phyloP scores from a whole-genome alignment of 2,888 invertebrate genomes.

The Hydrotaea cyrtoneurina region DNA sequence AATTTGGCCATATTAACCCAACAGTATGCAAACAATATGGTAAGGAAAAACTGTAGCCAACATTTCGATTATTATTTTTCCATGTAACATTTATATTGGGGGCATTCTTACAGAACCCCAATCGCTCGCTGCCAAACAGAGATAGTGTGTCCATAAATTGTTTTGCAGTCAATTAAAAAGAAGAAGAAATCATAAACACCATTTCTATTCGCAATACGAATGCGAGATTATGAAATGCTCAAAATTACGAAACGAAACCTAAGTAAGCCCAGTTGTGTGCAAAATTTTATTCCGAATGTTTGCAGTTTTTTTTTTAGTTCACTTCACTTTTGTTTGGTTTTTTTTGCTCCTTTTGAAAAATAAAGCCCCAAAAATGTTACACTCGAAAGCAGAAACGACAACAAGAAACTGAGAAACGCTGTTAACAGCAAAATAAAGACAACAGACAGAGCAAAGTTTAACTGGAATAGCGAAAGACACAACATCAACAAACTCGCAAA shows the following conservation, averaged over 20 bases:
- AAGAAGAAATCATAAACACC: background rate
- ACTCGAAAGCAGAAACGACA: slow-evolving; percentile 19
- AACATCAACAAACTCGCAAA: background rate
- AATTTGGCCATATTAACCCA: too few species aligned
- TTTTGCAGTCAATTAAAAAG: background rate
- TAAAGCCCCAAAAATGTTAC: slow-evolving; percentile 17
- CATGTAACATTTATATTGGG: too few species aligned
- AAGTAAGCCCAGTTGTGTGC: slow-evolving; percentile 34
- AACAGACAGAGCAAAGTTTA: slow-evolving; percentile 12
- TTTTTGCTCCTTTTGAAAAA: background rate
- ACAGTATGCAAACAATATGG: too few species aligned
- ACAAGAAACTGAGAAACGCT: slow-evolving; percentile 4
- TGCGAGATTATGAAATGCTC: slow-evolving; percentile 47
- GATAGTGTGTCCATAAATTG: background rate
- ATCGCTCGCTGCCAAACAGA: too few species aligned
- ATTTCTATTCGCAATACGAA: background rate
- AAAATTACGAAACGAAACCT: slow-evolving; percentile 12
- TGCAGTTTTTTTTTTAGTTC: slow-evolving; percentile 19
- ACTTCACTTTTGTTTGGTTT: slow-evolving; percentile 6
- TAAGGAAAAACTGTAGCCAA: too few species aligned
- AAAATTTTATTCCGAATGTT: slow-evolving; percentile 29
- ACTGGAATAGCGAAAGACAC: slow-evolving; percentile 8
- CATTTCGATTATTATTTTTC: too few species aligned
- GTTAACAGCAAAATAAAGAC: background rate
- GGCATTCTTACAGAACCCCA: too few species aligned